A percentile compares a stretch with the other conserved stretches of the same genome.
These are phyloP conservation scores for Excalfactoria chinensis DNA, from an alignment of 2,113 vertebrate genomes.

Conservation along the genomic window DNA sequence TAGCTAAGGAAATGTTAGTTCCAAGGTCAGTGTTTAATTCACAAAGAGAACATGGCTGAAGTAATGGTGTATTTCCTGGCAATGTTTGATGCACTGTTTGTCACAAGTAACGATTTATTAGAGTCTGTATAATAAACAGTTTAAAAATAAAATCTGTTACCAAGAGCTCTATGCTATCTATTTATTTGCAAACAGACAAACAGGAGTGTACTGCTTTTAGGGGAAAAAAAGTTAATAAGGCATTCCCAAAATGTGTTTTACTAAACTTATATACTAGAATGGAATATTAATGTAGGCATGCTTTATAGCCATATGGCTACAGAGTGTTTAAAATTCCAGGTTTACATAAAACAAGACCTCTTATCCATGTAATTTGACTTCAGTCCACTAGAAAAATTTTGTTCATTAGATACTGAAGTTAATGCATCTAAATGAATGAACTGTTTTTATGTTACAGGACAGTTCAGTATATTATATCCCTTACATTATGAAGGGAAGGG, in stretches of 20 bases:
- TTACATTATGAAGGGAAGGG: not conserved
- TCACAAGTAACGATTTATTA: not conserved
- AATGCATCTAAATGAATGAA: slow-evolving; percentile 33
- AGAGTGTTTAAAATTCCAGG: slow-evolving; percentile 22
- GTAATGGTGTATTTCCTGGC: not conserved
- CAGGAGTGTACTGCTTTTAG: not conserved
- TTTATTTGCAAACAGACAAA: slow-evolving; percentile 15
- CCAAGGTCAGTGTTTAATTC: not conserved
- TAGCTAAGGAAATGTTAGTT: not conserved
- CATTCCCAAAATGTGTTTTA: not conserved
- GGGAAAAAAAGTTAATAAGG: not conserved
- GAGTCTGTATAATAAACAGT: not conserved
- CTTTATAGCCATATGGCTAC: not conserved
- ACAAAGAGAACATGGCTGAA: not conserved
- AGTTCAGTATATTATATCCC: slow-evolving; percentile 24
- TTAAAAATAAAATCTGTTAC: not conserved
- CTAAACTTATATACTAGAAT: not conserved
- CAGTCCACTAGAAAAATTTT: slow-evolving; percentile 33
- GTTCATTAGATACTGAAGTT: slow-evolving; percentile 19
- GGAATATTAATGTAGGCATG: not conserved
- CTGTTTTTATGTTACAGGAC: not conserved
- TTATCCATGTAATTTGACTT: slow-evolving; percentile 49
- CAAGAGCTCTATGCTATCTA: not conserved
- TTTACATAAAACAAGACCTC: not conserved
- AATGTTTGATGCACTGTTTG: not conserved